phyloP scores from a whole-genome alignment of 2,797 vertebrate genomes.

The Peromyscus nudipes region DNA sequence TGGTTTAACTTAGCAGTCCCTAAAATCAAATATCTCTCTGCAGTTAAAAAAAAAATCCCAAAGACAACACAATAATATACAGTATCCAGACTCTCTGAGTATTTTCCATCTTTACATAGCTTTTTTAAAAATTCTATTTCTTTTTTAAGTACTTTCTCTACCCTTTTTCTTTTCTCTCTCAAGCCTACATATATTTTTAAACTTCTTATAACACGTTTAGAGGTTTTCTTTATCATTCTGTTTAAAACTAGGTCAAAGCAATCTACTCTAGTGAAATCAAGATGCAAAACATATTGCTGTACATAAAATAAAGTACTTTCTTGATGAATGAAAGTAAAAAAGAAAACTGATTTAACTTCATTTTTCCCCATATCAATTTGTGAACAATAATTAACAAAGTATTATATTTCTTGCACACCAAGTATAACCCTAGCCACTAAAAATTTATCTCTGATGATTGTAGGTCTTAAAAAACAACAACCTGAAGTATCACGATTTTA shows the following conservation, averaged over 20 bases:
- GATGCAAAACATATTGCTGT: neutral
- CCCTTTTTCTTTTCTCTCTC: no score
- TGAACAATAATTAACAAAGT: neutral
- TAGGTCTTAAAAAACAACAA: neutral
- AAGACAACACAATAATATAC: no score
- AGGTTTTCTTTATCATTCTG: neutral
- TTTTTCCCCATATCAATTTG: neutral
- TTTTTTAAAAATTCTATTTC: no score
- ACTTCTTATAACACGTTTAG: no score
- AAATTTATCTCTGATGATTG: neutral
- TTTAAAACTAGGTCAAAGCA: neutral
- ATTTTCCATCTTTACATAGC: no score
- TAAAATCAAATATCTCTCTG: no score
- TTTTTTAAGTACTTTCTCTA: no score
- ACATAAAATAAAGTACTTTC: neutral
- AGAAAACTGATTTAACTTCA: neutral
- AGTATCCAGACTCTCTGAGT: no score
- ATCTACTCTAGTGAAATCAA: no score
- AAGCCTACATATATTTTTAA: no score
- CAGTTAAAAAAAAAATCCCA: no score
- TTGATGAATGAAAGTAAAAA: neutral
- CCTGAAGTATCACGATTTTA: neutral
- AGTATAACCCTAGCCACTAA: neutral
- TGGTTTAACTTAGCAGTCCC: no score
- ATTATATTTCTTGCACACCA: neutral